Conservation (phyloP, 1,140 invertebrate species). For the Drosophila tani region DNA sequence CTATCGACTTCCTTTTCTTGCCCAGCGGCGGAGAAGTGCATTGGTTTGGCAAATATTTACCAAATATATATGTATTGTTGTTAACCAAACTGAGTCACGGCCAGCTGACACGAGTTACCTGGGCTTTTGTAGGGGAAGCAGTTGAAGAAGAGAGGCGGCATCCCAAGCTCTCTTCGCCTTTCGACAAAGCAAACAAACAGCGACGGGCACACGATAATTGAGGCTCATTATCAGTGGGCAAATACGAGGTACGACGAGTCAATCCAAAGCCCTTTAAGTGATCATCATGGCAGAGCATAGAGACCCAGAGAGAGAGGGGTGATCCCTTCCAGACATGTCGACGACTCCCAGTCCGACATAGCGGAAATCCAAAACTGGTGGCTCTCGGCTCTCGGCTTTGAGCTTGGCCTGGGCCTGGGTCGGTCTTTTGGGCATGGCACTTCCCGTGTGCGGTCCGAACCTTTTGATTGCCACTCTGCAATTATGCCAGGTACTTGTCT, state of each 20-base stretch:
- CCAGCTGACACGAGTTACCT: slow-evolving; percentile 37
- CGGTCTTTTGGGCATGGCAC: slow-evolving; percentile 63
- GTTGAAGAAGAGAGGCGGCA: neutral
- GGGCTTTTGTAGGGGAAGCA: neutral
- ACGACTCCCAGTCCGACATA: slow-evolving; percentile 22
- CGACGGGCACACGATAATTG: slow-evolving; percentile 74
- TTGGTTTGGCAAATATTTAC: slow-evolving; percentile 62
- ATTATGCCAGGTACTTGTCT: slow-evolving; percentile 67
- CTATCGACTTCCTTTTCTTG: slow-evolving; percentile 1
- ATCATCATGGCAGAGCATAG: slow-evolving; percentile 25
- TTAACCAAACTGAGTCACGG: slow-evolving; percentile 73
- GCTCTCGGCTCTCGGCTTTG: neutral
- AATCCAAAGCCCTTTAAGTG: slow-evolving; percentile 71
- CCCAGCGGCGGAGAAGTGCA: slow-evolving; percentile 43
- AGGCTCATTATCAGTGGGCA: slow-evolving; percentile 78
- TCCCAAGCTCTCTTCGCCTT: slow-evolving; percentile 12
- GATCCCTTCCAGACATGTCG: slow-evolving; percentile 39
- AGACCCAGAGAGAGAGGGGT: neutral
- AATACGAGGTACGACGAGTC: slow-evolving; percentile 72
- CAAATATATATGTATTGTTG: slow-evolving; percentile 38
- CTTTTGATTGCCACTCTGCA: slow-evolving; percentile 51
- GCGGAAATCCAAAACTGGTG: slow-evolving; percentile 68
- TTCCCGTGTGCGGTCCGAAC: slow-evolving; percentile 57
- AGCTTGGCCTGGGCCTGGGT: neutral
- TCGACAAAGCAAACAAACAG: slow-evolving; percentile 51